Evolutionary conservation across 1,140 invertebrate species (phyloP).

Genomic region (Bombyx mandarina): DNA sequence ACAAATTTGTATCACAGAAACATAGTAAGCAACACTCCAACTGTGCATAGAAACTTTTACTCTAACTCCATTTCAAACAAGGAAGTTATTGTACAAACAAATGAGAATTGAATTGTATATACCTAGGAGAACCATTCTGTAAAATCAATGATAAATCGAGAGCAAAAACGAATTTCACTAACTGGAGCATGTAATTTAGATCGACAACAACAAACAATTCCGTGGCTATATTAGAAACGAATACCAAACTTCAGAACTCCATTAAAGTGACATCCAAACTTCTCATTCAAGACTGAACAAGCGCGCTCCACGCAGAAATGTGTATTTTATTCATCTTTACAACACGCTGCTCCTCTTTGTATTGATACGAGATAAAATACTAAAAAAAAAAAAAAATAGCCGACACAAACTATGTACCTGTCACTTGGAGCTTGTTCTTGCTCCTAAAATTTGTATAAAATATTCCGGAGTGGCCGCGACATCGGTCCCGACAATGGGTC

Average conservation of each 20-base stretch:
- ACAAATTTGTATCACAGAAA: no score
- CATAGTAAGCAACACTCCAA: no score
- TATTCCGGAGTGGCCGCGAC: conserved; percentile 53
- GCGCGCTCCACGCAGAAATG: conserved; percentile 40
- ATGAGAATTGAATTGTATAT: neutral
- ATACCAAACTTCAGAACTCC: conserved; percentile 53
- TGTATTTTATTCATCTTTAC: conserved; percentile 62
- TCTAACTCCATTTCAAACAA: neutral
- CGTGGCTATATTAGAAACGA: conserved; percentile 52
- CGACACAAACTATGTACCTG: conserved; percentile 63
- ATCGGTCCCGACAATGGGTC: conserved; percentile 36
- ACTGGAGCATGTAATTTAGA: conserved; percentile 55
- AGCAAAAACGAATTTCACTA: conserved; percentile 44
- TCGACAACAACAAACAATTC: conserved; percentile 56
- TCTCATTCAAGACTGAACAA: conserved; percentile 39
- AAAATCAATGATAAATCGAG: conserved; percentile 29
- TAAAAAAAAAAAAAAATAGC: conserved; percentile 50
- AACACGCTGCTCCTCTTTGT: conserved; percentile 37
- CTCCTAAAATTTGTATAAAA: conserved; percentile 70
- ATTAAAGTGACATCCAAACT: conserved; percentile 54
- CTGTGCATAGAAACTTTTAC: neutral
- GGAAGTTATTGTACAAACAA: no score
- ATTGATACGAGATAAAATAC: conserved; percentile 57
- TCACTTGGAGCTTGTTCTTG: conserved; percentile 62
- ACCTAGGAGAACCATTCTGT: neutral